Percentiles rank a stretch among this genome's conserved stretches.
These are phyloP conservation scores for Scaptomyza cyrtandrae DNA, from an alignment of 2,888 invertebrate species.

Conservation along the genomic window DNA sequence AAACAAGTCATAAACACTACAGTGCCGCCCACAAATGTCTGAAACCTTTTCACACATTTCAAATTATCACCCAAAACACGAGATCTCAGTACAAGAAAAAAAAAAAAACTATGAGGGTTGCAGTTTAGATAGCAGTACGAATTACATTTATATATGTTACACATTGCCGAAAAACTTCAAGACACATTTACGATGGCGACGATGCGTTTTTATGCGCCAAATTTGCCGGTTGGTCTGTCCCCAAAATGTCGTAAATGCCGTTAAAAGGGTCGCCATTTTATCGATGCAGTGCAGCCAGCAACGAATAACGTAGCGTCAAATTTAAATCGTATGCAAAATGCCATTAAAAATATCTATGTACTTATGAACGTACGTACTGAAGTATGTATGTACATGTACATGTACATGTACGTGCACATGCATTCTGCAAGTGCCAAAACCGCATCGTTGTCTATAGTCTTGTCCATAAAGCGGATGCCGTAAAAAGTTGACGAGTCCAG, in stretches of 20 bases:
- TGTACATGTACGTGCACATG: constrained; percentile 5
- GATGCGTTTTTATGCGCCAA: constrained; percentile 64
- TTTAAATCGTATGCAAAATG: constrained; percentile 75
- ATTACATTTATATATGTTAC: constrained; percentile 59
- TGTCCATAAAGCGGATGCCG: constrained; percentile 46
- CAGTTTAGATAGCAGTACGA: constrained; percentile 37
- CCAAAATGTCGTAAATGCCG: constrained; percentile 30
- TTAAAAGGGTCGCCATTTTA: constrained; percentile 47
- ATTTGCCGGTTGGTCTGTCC: constrained; percentile 60
- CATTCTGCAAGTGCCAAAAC: constrained; percentile 56
- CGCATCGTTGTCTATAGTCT: constrained; percentile 27
- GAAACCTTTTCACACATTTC: constrained; percentile 62
- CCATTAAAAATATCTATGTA: constrained; percentile 61
- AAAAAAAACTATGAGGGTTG: neutral
- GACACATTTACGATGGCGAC: constrained; percentile 61
- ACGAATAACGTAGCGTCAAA: constrained; percentile 24
- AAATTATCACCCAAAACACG: constrained; percentile 1
- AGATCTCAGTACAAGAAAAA: neutral
- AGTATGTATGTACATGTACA: constrained; percentile 13
- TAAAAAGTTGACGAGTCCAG: constrained; percentile 42
- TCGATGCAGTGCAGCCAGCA: constrained; percentile 57
- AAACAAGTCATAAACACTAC: constrained; percentile 39
- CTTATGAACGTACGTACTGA: neutral
- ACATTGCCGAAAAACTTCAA: constrained; percentile 52
- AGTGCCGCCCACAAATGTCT: constrained; percentile 42